Conservation (phyloP, 35 echinoderm and acorn worm species). For the Anneissia japonica region DNA sequence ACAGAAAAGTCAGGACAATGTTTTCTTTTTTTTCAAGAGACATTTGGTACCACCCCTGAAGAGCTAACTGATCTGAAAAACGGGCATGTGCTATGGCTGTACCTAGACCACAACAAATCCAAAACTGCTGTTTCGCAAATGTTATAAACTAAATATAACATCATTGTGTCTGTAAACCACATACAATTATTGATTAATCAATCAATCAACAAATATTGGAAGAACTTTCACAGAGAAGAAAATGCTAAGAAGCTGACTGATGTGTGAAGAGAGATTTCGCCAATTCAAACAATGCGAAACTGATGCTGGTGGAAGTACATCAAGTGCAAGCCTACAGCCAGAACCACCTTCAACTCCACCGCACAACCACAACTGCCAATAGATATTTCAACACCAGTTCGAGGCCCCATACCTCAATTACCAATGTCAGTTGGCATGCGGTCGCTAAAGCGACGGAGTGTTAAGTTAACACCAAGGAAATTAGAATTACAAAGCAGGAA, state of each 20-base stretch:
- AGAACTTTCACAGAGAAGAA: not conserved
- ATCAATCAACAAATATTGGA: not conserved
- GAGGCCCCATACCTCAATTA: not conserved
- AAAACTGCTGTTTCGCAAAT: not conserved
- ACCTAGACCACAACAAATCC: not conserved
- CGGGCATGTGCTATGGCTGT: not conserved
- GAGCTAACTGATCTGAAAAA: not conserved
- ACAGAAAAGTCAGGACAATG: too few relatives aligned
- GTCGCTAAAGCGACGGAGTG: not conserved
- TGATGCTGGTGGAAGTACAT: not conserved
- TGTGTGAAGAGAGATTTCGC: not conserved
- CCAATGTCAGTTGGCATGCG: not conserved
- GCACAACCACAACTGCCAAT: not conserved
- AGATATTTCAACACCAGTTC: not conserved
- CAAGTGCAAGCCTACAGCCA: not conserved
- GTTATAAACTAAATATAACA: not conserved
- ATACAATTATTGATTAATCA: not conserved
- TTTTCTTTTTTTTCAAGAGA: not conserved
- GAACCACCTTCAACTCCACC: not conserved
- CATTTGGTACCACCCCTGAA: not conserved
- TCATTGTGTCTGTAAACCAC: not conserved
- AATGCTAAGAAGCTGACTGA: not conserved
- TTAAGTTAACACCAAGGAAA: not conserved
- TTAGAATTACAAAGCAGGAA: not conserved
- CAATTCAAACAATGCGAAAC: not conserved